Conservation (phyloP, 2,888 invertebrate genomes). For the Acrobasis repandana region DNA sequence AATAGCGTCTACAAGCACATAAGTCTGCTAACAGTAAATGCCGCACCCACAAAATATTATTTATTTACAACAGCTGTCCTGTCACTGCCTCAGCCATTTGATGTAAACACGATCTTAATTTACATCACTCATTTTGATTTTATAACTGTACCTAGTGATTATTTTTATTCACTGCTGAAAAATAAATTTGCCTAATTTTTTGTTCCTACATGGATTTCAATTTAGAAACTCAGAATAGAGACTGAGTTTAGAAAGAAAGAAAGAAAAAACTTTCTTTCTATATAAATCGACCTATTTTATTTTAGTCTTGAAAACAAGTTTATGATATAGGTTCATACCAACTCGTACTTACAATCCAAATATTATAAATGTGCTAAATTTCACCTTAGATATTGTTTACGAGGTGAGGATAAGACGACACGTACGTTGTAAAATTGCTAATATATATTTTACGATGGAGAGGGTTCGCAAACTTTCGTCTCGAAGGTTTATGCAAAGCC, state of each 20-base stretch:
- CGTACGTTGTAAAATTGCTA: conserved; percentile 50
- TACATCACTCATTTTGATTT: not conserved
- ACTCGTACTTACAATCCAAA: too few relatives aligned
- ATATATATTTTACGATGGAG: conserved; percentile 58
- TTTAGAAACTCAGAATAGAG: too few relatives aligned
- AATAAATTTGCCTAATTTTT: too few relatives aligned
- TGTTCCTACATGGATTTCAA: too few relatives aligned
- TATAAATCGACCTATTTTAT: too few relatives aligned
- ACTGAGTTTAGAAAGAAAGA: too few relatives aligned
- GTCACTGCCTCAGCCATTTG: conserved; percentile 27
- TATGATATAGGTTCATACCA: too few relatives aligned
- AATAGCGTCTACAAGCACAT: not conserved
- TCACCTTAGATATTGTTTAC: conserved; percentile 3
- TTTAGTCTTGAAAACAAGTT: too few relatives aligned
- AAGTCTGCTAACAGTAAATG: conserved; percentile 6
- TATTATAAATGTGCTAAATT: not conserved
- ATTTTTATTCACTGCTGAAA: too few relatives aligned
- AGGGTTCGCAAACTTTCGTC: conserved; percentile 33
- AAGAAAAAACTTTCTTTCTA: too few relatives aligned
- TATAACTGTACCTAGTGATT: not conserved
- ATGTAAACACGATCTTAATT: conserved; percentile 1
- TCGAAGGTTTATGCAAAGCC: conserved; percentile 4
- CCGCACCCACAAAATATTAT: conserved; percentile 21
- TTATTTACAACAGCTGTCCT: conserved; percentile 23
- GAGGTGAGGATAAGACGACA: conserved; percentile 50